phyloP scores from a whole-genome alignment of 2,888 invertebrate genomes.

The Aricia artaxerxes region DNA sequence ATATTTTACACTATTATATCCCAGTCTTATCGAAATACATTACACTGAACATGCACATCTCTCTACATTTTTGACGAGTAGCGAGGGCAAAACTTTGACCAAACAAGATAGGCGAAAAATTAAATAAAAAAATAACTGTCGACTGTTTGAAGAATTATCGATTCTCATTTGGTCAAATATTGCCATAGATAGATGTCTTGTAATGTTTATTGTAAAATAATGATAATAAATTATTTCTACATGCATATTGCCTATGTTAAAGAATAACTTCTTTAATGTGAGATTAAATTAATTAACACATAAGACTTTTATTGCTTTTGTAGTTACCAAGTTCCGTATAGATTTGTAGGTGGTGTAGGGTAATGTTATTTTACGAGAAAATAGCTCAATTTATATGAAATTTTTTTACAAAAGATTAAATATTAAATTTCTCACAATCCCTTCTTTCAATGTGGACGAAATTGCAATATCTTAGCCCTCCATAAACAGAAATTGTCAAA shows the following conservation, averaged over 20 bases:
- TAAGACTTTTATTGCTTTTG: neutral
- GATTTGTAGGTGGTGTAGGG: neutral
- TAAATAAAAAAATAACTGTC: neutral
- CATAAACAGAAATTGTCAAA: too few relatives aligned
- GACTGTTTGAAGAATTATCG: neutral
- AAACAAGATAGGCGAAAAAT: neutral
- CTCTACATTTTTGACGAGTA: neutral
- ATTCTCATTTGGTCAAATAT: slow-evolving; percentile 11
- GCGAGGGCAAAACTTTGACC: neutral
- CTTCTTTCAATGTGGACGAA: too few relatives aligned
- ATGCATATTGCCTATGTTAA: neutral
- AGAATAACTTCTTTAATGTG: too few relatives aligned
- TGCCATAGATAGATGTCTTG: neutral
- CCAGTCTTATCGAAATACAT: slow-evolving; percentile 27
- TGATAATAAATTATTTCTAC: neutral
- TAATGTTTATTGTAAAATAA: neutral
- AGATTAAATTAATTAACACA: too few relatives aligned
- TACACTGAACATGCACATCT: slow-evolving; percentile 19
- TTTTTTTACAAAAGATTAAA: too few relatives aligned
- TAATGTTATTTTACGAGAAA: neutral
- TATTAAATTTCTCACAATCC: too few relatives aligned
- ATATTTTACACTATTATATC: slow-evolving; percentile 19
- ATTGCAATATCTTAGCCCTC: too few relatives aligned
- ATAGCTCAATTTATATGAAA: too few relatives aligned
- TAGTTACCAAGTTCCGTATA: neutral